Evolutionary conservation across 53 echinoderm and acorn worm genomes (phyloP), one percentile per base, ranked within the genome.

Genomic region (Arbacia lixula): DNA sequence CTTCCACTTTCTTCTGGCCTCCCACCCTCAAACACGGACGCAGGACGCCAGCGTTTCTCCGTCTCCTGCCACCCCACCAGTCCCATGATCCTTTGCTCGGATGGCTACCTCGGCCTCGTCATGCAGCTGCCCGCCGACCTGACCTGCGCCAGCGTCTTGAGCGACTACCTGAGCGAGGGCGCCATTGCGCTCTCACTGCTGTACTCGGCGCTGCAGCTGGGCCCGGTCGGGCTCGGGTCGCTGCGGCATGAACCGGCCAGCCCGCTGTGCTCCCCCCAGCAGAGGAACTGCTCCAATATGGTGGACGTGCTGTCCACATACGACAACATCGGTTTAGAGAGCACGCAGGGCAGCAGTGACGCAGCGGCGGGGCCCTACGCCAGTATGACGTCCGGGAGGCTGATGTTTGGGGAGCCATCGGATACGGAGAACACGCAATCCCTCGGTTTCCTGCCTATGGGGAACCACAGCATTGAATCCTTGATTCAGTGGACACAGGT

Each of bases 21-120:
- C 32, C 42, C 85, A 5, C 39, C 84, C 58, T 87, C 90, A 10
- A 85, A 88, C 24, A 43, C 90, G 1, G 90, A 90, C 16, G 92
- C 89, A 46, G 87, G 85, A 52, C 86, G 89, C 1, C 89, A 89
- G 34, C 83, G 84, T 22, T 81, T 86, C 66, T 53, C 72, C 16
- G 57, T 69, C 9, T 85, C 79, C 40, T 81, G 82, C 64, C 82
- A 81, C 63, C 62, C 62, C n/a, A 55, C 86, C 60, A 40, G 76
- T 31, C 94, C 99, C 53, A 35, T 92, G 34, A 60, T 94, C 10
- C 42, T 94, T 11, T 85, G 90, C 53, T 98, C 94, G 16, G 98
- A 98, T 77, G 94, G 99, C 26, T 98, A 90, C 83, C 71, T 94
- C 4, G 94, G 84, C 2, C 92, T 92, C 2, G 86, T 98, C 60